A percentile compares a stretch with the other conserved stretches of the same genome.
phyloP scores from a whole-genome alignment of 2,797 vertebrate genomes.

The Onychomys arenicola region DNA sequence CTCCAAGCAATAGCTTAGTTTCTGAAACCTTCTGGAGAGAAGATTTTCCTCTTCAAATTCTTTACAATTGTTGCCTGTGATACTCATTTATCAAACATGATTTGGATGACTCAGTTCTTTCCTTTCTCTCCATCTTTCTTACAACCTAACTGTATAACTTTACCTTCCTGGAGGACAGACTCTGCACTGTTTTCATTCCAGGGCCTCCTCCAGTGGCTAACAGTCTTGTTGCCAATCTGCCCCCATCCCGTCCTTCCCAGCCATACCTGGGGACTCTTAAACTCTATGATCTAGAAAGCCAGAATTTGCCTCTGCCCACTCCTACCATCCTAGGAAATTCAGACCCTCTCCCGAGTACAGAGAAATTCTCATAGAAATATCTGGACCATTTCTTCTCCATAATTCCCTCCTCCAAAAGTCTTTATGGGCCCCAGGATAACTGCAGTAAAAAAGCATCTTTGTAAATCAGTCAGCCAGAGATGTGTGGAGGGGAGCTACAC shows the following conservation, averaged over 20 bases:
- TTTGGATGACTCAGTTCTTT: neutral
- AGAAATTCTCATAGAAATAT: constrained; percentile 57
- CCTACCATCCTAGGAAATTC: neutral
- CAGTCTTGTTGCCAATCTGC: neutral
- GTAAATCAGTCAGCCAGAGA: constrained; percentile 53
- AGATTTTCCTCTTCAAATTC: constrained; percentile 23
- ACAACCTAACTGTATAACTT: neutral
- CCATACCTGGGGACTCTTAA: neutral
- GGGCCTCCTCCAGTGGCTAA: neutral
- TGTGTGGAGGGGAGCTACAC: neutral
- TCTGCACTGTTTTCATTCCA: neutral
- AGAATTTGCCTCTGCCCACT: neutral
- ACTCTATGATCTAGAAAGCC: neutral
- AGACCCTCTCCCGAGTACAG: neutral
- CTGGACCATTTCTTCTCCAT: constrained; percentile 40
- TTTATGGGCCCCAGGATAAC: constrained; percentile 47
- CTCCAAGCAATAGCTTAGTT: neutral
- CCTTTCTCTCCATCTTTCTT: neutral
- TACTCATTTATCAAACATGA: neutral
- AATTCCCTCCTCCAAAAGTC: constrained; percentile 60
- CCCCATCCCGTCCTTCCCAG: neutral
- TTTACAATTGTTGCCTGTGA: neutral
- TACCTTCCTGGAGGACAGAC: neutral
- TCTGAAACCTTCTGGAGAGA: constrained; percentile 25
- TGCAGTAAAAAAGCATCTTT: neutral